Evolutionary conservation across 30 jellyfish, hydroid and myxozoan genomes (phyloP).

Genomic region (Sanderia malayensis): DNA sequence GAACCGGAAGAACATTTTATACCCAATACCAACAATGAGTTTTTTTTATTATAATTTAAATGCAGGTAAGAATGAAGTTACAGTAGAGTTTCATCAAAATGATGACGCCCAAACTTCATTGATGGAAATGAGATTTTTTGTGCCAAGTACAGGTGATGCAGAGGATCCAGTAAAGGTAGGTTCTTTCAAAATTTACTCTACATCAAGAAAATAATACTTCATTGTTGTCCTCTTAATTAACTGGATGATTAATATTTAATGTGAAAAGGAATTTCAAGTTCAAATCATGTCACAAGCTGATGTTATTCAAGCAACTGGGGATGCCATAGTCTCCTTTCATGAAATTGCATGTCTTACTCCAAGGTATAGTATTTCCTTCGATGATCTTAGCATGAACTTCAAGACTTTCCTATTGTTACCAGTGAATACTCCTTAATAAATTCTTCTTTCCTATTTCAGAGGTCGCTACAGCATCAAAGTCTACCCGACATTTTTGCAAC

Average conservation of each 20-base stretch:
- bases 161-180: slow-evolving; percentile 87
- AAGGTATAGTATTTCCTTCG: no score
- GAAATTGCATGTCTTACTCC: slow-evolving; percentile 98
- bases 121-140: slow-evolving; percentile 96
- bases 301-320: slow-evolving; percentile 96
- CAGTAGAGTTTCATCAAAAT: slow-evolving; percentile 88
- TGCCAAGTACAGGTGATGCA: slow-evolving; percentile 74
- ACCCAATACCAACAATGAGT: slow-evolving; percentile 83
- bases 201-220: no score
- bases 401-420: no score
- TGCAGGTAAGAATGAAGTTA: slow-evolving; percentile 96
- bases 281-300: slow-evolving; percentile 92
- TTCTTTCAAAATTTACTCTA: no score
- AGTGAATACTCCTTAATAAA: no score
- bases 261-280: slow-evolving; percentile 88
- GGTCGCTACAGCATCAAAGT: slow-evolving; percentile 94
- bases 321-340: slow-evolving; percentile 87
- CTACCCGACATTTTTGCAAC: slow-evolving; percentile 86
- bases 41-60: slow-evolving; percentile 93
- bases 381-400: no score
- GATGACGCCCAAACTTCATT: slow-evolving; percentile 88
- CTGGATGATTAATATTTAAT: no score
- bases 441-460: no score
- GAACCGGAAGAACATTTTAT: slow-evolving; percentile 87
- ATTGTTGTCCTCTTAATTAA: no score